Conservation (phyloP, 2,797 vertebrate genomes). For the Alca torda region DNA sequence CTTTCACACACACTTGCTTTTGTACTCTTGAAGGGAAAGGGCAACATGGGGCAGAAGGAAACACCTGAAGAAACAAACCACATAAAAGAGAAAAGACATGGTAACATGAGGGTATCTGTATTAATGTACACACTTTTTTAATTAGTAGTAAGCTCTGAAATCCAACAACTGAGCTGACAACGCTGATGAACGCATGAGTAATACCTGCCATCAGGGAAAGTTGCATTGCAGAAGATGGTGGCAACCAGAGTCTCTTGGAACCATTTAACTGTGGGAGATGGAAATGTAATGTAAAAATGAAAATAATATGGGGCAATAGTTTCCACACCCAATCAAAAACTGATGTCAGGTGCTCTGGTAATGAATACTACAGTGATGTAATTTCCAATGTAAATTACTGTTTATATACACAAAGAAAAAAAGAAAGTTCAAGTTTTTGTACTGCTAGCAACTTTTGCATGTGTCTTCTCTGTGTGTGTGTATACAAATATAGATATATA, state of each 20-base stretch:
- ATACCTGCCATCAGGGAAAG: neutral
- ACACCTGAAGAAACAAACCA: neutral
- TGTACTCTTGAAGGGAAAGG: neutral
- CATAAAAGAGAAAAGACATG: neutral
- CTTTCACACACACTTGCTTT: neutral
- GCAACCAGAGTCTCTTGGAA: neutral
- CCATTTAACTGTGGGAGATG: neutral
- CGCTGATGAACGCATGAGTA: neutral
- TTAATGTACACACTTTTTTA: neutral
- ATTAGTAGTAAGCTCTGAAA: neutral
- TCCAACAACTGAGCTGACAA: neutral
- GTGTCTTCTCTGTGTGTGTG: neutral
- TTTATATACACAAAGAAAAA: neutral
- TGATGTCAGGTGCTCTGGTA: neutral
- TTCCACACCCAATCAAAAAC: neutral
- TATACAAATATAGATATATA: neutral
- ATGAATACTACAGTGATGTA: neutral
- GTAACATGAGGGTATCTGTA: neutral
- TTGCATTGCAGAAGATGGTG: neutral
- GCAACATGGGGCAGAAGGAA: neutral
- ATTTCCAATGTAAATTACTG: neutral
- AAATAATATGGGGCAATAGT: neutral
- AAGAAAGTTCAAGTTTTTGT: neutral
- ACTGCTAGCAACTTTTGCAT: neutral
- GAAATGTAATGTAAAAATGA: neutral